Conservation (phyloP, 1,140 invertebrate genomes). For the Drosophila ficusphila region DNA sequence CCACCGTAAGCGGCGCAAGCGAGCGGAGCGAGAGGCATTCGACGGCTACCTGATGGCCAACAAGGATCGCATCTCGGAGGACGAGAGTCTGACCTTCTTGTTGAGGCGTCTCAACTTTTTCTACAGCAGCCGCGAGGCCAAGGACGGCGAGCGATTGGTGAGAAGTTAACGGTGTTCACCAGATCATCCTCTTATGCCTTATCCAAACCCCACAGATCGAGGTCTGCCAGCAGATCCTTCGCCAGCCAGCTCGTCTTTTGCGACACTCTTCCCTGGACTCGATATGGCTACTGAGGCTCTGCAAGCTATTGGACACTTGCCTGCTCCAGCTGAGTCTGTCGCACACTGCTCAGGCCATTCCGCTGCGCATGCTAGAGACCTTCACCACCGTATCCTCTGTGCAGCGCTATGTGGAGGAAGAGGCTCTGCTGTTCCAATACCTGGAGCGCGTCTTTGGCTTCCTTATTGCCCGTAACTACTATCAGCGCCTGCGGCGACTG, state of each 20-base stretch:
- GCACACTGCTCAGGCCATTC: conserved; percentile 87
- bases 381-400: conserved; percentile 88
- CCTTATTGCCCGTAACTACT: conserved; percentile 87
- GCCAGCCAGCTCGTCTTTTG: conserved; percentile 59
- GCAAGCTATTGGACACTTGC: conserved; percentile 71
- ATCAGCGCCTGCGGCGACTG: conserved; percentile 88
- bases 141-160: conserved; percentile 90
- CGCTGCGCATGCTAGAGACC: conserved; percentile 91
- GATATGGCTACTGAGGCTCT: conserved; percentile 70
- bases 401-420: conserved; percentile 85
- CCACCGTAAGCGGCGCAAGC: conserved; percentile 88
- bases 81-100: conserved; percentile 86
- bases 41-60: conserved; percentile 86
- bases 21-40: conserved; percentile 88
- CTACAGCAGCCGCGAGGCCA: conserved; percentile 86
- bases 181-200: background rate
- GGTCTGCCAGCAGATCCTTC: conserved; percentile 74
- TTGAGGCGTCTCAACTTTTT: conserved; percentile 90
- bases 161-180: conserved; percentile 59
- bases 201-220: conserved; percentile 60
- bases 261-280: conserved; percentile 61
- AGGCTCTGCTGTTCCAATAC: conserved; percentile 81
- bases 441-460: conserved; percentile 83
- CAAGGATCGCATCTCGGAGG: conserved; percentile 84
- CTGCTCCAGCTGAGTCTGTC: conserved; percentile 64